Percentiles rank a stretch among this genome's conserved stretches.
Evolutionary conservation across 2,797 vertebrate species (phyloP).

Genomic region (Falco naumanni): DNA sequence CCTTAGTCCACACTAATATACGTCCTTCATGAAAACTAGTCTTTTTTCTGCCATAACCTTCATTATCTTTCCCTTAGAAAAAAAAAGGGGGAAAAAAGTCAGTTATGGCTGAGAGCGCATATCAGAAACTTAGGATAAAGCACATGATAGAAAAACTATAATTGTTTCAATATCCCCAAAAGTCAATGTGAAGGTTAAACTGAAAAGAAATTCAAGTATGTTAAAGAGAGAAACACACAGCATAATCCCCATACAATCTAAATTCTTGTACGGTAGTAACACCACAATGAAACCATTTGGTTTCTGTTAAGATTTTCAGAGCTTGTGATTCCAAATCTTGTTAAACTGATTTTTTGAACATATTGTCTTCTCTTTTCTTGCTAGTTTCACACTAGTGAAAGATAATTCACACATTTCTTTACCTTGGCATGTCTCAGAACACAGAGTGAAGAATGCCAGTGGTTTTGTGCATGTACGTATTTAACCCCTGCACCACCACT

Average conservation of each 20-base stretch:
- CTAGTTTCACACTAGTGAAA: slow-evolving; percentile 39
- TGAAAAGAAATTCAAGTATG: background rate
- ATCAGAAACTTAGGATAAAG: slow-evolving; percentile 22
- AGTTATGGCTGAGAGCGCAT: background rate
- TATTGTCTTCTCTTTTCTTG: slow-evolving; percentile 26
- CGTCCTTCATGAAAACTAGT: background rate
- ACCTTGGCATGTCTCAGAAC: slow-evolving; percentile 49
- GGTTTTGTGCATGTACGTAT: background rate
- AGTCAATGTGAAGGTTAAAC: slow-evolving; percentile 35
- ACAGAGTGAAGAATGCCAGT: slow-evolving; percentile 7
- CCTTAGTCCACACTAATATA: slow-evolving; percentile 22
- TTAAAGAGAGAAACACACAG: background rate
- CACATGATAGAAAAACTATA: background rate
- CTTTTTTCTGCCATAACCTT: slow-evolving; percentile 10
- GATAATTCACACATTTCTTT: slow-evolving; percentile 63
- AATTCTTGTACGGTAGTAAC: slow-evolving; percentile 40
- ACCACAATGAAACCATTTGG: slow-evolving; percentile 31
- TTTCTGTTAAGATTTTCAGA: slow-evolving; percentile 54
- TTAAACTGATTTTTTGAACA: slow-evolving; percentile 41
- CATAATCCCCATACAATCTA: background rate
- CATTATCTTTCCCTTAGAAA: background rate
- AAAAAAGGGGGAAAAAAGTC: background rate
- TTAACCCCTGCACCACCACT: slow-evolving; percentile 16
- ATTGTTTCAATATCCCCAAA: slow-evolving; percentile 3
- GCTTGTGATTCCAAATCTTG: slow-evolving; percentile 17